Evolutionary conservation across 2,113 vertebrate species (phyloP).

Genomic region (Anolis carolinensis): DNA sequence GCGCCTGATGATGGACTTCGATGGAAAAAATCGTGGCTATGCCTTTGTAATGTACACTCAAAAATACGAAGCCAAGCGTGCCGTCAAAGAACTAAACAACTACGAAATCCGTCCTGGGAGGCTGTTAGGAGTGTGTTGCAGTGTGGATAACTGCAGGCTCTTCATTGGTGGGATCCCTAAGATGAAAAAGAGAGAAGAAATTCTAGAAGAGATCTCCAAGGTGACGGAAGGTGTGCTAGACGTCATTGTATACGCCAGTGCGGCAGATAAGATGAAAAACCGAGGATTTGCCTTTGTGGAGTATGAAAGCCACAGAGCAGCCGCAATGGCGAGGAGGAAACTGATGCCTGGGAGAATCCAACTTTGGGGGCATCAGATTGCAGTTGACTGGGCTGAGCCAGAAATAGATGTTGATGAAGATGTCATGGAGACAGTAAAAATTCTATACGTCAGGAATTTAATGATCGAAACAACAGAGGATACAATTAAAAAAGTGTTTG

Average conservation of each 20-base stretch:
- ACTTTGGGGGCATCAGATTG: constrained; percentile 98
- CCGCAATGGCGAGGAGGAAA: constrained; percentile 97
- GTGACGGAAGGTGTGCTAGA: constrained; percentile 97
- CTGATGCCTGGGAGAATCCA: constrained; percentile 97
- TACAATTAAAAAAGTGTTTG: constrained; percentile 90
- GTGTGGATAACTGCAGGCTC: constrained; percentile 97
- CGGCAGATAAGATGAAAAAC: constrained; percentile 99
- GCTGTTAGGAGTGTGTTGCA: constrained; percentile 95
- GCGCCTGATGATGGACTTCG: constrained; percentile 99
- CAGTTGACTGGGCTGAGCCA: constrained; percentile 98
- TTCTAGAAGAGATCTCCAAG: constrained; percentile 96
- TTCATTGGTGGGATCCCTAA: constrained; percentile 99
- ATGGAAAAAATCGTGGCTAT: constrained; percentile 96
- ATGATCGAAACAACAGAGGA: constrained; percentile 99
- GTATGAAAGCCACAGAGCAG: constrained; percentile 96
- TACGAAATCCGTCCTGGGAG: constrained; percentile 94
- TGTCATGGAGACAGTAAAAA: constrained; percentile 98
- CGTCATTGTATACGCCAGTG: constrained; percentile 97
- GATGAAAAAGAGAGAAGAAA: constrained; percentile 99
- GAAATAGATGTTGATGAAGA: constrained; percentile 99
- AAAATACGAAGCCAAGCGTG: constrained; percentile 94
- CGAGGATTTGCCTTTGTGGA: constrained; percentile 98
- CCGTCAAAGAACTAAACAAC: constrained; percentile 97
- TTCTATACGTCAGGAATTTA: constrained; percentile 97
- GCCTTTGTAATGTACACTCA: constrained; percentile 97